Evolutionary conservation across 2,888 invertebrate genomes (phyloP).

Genomic region (Archips crataeganus): DNA sequence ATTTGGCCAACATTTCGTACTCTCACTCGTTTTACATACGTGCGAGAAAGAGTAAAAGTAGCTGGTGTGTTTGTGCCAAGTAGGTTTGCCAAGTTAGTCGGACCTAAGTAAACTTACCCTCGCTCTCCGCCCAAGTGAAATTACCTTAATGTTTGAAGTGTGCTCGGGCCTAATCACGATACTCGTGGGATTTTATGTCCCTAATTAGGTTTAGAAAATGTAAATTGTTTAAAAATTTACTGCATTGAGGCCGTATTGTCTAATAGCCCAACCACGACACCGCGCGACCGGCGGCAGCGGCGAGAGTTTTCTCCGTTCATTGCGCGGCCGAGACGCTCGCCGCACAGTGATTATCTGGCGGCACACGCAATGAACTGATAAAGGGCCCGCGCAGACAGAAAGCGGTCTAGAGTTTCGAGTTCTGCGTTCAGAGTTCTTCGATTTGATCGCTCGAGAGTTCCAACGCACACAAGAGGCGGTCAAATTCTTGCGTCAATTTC

Average conservation of each 20-base stretch:
- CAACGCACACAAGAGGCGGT: too few species aligned
- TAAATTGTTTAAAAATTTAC: background rate
- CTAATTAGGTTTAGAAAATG: background rate
- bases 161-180: constrained; percentile 19
- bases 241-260: background rate
- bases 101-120: constrained; percentile 28
- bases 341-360: too few species aligned
- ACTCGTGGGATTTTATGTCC: constrained; percentile 10
- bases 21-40: background rate
- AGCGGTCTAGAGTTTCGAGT: too few species aligned
- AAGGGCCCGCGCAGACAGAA: too few species aligned
- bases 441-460: too few species aligned
- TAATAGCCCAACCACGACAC: too few species aligned
- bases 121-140: constrained; percentile 13
- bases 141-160: constrained; percentile 30
- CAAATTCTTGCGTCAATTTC: too few species aligned
- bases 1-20: background rate
- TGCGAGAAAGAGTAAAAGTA: background rate
- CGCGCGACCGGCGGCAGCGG: too few species aligned
- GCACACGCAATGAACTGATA: too few species aligned
- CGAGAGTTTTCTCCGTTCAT: too few species aligned
- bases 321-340: too few species aligned
- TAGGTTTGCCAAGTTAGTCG: background rate
- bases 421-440: too few species aligned
- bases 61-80: constrained; percentile 10